Conservation (phyloP, 2,888 invertebrate genomes). For the Synergus umbraculus region DNA sequence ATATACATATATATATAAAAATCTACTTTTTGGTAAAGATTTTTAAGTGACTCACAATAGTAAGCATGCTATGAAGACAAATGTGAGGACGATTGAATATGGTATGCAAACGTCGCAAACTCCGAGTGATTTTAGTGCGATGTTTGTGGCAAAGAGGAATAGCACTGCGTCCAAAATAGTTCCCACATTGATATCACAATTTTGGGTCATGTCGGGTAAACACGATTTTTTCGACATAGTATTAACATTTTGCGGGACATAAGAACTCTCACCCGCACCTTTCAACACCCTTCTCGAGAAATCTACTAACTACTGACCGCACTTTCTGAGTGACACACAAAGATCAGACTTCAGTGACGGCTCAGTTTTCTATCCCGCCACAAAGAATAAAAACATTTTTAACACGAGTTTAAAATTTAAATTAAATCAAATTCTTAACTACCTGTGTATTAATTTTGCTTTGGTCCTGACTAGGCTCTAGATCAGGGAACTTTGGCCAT, state of each 20-base stretch:
- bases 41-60: slow-evolving; percentile 64
- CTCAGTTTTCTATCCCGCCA: slow-evolving; percentile 1
- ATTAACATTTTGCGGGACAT: not conserved
- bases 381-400: not conserved
- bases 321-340: slow-evolving; percentile 20
- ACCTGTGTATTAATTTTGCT: too few relatives aligned
- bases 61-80: slow-evolving; percentile 64
- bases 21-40: not conserved
- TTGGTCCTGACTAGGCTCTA: too few relatives aligned
- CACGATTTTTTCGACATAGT: slow-evolving; percentile 38
- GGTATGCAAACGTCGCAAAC: slow-evolving; percentile 68
- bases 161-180: slow-evolving; percentile 65
- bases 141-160: slow-evolving; percentile 62
- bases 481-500: too few relatives aligned
- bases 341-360: slow-evolving; percentile 25
- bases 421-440: too few relatives aligned
- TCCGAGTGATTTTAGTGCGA: slow-evolving; percentile 62
- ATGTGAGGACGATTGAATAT: slow-evolving; percentile 67
- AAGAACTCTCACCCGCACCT: not conserved
- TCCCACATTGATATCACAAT: slow-evolving; percentile 69
- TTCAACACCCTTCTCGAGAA: slow-evolving; percentile 5
- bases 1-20: not conserved
- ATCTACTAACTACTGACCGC: slow-evolving; percentile 49
- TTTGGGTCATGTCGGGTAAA: slow-evolving; percentile 37
- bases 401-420: too few relatives aligned